Evolutionary conservation across 2,888 invertebrate species (phyloP).

Genomic region (Drosophila setosimentum): DNA sequence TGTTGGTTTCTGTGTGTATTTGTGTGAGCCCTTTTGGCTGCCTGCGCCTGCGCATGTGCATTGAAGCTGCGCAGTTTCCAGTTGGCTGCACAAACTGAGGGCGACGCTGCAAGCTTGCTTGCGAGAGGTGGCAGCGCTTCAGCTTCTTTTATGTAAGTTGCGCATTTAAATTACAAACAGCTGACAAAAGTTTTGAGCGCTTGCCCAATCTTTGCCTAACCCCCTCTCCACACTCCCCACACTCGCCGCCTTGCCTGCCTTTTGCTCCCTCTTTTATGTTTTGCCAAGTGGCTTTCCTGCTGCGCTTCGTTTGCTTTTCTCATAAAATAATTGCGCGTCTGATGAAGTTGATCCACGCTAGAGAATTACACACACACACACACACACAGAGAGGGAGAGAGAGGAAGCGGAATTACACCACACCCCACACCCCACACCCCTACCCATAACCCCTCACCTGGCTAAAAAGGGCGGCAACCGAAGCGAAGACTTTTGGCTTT

Average conservation of each 20-base stretch:
- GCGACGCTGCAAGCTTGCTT: slow-evolving; percentile 32
- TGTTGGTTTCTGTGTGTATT: background rate
- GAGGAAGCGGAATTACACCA: background rate
- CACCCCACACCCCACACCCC: background rate
- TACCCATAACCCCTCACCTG: slow-evolving; percentile 3
- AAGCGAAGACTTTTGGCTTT: slow-evolving; percentile 63
- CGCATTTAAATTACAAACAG: slow-evolving; percentile 79
- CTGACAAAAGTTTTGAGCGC: slow-evolving; percentile 68
- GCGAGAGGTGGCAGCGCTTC: slow-evolving; percentile 43
- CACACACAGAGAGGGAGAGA: background rate
- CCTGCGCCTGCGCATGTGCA: slow-evolving; percentile 72
- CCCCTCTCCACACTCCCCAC: background rate
- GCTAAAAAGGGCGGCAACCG: slow-evolving; percentile 37
- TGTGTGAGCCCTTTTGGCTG: slow-evolving; percentile 42
- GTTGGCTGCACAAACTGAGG: slow-evolving; percentile 62
- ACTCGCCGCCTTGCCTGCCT: background rate
- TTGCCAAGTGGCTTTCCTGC: slow-evolving; percentile 45
- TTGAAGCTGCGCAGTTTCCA: slow-evolving; percentile 77
- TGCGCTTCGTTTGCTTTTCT: slow-evolving; percentile 73
- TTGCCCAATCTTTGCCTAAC: slow-evolving; percentile 62
- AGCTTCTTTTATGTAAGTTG: slow-evolving; percentile 62
- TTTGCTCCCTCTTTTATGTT: slow-evolving; percentile 26
- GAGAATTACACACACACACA: slow-evolving; percentile 1
- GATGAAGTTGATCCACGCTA: slow-evolving; percentile 62
- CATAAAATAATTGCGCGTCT: slow-evolving; percentile 79